Evolutionary conservation across 2,888 invertebrate species (phyloP), one percentile per base, ranked within the genome.

Genomic region (Pycnomerus fuliginosus): DNA sequence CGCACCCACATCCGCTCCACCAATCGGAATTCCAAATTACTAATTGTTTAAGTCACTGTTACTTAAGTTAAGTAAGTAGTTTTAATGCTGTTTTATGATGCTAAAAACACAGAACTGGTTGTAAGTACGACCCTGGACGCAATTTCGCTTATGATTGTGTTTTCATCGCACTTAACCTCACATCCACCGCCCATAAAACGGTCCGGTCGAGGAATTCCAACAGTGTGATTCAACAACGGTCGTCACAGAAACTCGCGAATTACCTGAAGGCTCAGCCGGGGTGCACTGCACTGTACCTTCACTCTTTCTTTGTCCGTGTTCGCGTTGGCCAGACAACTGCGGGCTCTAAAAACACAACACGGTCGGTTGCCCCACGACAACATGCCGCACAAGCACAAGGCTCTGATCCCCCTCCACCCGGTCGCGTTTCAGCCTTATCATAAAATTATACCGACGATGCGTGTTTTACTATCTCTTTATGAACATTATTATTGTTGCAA

Each of bases 151-250:
- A 29, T 31, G 33, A n/a, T 24, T 39, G 41, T 42, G 34, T 42
- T 35, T 39, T 47, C 44, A 44, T 32, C 17, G 44, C 44, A 47
- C 42, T 52, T 56, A 56, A 56, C 56, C 56, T 55, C 55, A 56
- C 56, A 48, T 20, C n/a, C 28, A 27, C 49, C 48, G 43, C 50
- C 50, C 52, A 37, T 38, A 44, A 42, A 47, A 51, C 20, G 24
- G 46, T 36, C 41, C 48, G 29, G 8, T 5, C 4, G 5, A 37
- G 47, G 48, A 52, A 57, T 57, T 57, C 55, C 57, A 44, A 41
- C 29, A 32, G 40, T 30, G 45, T 57, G 57, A 57, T 47, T 55
- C 57, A 57, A 50, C 32, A 37, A 31, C 25, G n/a, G 44, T 36
- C 44, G 40, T 36, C 39, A 32, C 36, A 33, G 37, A 43, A 12